phyloP scores from a whole-genome alignment of 2,797 vertebrate species.

The Galagoides demidoff region DNA sequence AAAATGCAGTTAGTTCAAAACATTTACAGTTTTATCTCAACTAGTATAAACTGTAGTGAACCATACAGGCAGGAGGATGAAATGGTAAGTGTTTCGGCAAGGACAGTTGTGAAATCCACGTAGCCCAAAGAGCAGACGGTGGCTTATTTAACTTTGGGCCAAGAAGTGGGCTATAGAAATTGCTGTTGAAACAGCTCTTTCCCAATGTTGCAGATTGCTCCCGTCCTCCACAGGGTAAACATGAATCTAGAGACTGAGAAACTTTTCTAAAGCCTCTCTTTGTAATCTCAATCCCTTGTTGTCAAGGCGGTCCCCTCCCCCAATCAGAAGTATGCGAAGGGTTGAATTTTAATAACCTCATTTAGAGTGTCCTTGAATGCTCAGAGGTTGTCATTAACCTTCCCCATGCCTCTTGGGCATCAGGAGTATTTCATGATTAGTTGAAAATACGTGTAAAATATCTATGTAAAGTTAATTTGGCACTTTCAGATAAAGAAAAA shows the following conservation, averaged over 20 bases:
- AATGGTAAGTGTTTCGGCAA: constrained; percentile 68
- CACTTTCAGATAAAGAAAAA: constrained; percentile 70
- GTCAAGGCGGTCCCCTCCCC: constrained; percentile 57
- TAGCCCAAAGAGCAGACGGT: constrained; percentile 80
- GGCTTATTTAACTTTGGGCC: constrained; percentile 76
- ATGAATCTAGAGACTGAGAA: constrained; percentile 49
- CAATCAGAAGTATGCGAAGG: constrained; percentile 77
- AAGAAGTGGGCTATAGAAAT: constrained; percentile 57
- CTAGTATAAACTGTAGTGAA: constrained; percentile 54
- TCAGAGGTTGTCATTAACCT: constrained; percentile 72
- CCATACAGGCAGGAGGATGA: constrained; percentile 72
- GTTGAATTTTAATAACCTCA: constrained; percentile 85
- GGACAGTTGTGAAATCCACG: constrained; percentile 74
- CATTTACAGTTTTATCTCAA: constrained; percentile 77
- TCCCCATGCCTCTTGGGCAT: constrained; percentile 69
- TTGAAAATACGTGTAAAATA: constrained; percentile 76
- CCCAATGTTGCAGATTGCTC: constrained; percentile 52
- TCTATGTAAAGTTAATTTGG: constrained; percentile 77
- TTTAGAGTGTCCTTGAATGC: constrained; percentile 83
- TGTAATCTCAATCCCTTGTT: constrained; percentile 66
- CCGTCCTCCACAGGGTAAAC: constrained; percentile 37
- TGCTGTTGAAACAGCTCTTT: constrained; percentile 61
- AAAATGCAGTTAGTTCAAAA: constrained; percentile 68
- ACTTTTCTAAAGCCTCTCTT: constrained; percentile 64
- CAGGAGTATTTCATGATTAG: constrained; percentile 77